Evolutionary conservation across 2,888 invertebrate genomes (phyloP), one percentile per base, ranked within the genome.

Genomic region (Ectemnius cavifrons): DNA sequence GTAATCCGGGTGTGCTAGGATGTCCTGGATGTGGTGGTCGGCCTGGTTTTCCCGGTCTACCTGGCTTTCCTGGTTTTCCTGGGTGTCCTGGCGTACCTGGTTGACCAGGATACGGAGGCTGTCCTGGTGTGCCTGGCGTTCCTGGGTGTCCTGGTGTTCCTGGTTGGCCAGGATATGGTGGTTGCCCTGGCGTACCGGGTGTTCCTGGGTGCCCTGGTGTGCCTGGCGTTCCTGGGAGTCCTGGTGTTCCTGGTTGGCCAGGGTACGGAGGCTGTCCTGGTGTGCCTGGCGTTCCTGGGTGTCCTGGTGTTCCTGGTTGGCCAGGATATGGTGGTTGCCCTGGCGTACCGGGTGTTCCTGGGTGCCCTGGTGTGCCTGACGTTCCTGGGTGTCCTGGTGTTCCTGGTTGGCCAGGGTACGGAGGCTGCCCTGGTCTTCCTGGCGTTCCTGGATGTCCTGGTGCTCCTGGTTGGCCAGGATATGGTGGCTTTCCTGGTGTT

Each of bases 401-500:
- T 6, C 52, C 52, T 4, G 52, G 52, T 1, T 0, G 0, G 0
- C 52, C 52, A 16, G 52, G 49, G 0, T 37, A 2, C n/a, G 46
- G 47, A 0, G 23, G 64, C 5, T 49, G 49, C 2, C 49, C 49
- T 16, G 49, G 49, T 49, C 2, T 49, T 2, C 49, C 49, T 1
- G 49, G 52, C 16, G n/a, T 52, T 52, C 52, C 52, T 2, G 52
- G 52, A 6, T 68, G 62, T 27, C 75, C 73, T 2, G 85, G 71
- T 20, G n/a, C 27, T 84, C 74, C 77, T 59, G 79, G 79, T 0
- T 62, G 60, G 1, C 74, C 70, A 4, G 82, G 74, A 27, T 66
- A 47, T 62, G 88, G 88, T 64, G 89, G 85, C 37, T 77, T 72
- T 6, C 49, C 79, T 93, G 52, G 93, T 92, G 60, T 27, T 4